These are phyloP conservation scores for Hylaea fasciaria DNA, from an alignment of 2,888 invertebrate species.

Conservation along the genomic window DNA sequence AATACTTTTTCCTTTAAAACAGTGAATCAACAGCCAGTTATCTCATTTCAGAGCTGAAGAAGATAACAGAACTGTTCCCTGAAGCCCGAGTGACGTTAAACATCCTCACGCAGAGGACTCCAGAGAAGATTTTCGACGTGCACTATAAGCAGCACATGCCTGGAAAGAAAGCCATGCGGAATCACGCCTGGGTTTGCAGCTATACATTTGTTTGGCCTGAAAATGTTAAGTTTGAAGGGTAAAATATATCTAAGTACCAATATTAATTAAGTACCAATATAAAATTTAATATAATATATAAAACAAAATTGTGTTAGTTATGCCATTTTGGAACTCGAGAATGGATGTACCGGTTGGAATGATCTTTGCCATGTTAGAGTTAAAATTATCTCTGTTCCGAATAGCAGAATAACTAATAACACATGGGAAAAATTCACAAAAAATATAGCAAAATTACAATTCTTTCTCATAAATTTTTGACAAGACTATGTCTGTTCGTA, in stretches of 20 bases:
- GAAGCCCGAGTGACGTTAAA: constrained; percentile 79
- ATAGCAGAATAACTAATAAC: no score
- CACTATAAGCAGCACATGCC: constrained; percentile 65
- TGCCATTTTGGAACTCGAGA: no score
- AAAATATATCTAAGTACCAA: constrained; percentile 16
- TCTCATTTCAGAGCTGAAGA: constrained; percentile 55
- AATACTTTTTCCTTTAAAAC: constrained; percentile 10
- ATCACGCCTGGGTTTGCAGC: constrained; percentile 81
- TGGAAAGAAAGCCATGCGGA: constrained; percentile 59
- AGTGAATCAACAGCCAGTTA: neutral
- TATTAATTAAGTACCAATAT: no score
- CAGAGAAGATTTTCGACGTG: constrained; percentile 72
- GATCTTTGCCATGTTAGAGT: no score
- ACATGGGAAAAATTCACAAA: no score
- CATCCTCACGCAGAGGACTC: constrained; percentile 71
- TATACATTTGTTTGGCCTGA: constrained; percentile 86
- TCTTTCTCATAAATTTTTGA: no score
- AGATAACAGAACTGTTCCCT: constrained; percentile 72
- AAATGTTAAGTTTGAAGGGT: constrained; percentile 80
- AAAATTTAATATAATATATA: no score
- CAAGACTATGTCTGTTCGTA: no score
- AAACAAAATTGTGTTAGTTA: no score
- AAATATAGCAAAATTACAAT: no score
- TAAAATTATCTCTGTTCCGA: no score
- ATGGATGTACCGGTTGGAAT: no score